phyloP scores from a whole-genome alignment of 37 sponge, comb jelly and placozoan genomes.

The Chondrosia reniformis region DNA sequence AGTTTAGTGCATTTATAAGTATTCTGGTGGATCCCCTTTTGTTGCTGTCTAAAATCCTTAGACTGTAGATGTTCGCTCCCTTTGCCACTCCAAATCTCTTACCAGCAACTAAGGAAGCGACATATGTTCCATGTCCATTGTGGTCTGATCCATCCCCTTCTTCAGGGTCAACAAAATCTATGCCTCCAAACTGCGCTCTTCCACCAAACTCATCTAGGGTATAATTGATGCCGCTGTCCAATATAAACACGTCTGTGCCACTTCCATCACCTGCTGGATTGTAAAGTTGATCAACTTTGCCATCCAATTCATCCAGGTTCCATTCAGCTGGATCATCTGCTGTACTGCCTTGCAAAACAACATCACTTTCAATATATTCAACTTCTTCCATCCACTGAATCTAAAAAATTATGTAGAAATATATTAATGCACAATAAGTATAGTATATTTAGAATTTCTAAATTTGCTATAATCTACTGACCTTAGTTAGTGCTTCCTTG shows the following conservation, averaged over 20 bases:
- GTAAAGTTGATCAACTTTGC: not conserved
- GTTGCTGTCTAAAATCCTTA: not conserved
- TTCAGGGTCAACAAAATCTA: conserved; percentile 1
- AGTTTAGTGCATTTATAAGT: not conserved
- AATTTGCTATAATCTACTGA: no score
- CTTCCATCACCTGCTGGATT: not conserved
- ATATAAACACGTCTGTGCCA: conserved; percentile 3
- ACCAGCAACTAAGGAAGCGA: not conserved
- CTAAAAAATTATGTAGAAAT: no score
- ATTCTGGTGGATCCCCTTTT: not conserved
- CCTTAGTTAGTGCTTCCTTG: no score
- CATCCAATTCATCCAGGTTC: not conserved
- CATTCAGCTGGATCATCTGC: not conserved
- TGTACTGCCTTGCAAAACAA: not conserved
- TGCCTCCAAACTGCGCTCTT: conserved; percentile 2
- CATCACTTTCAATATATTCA: not conserved
- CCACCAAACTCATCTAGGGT: not conserved
- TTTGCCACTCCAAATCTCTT: not conserved
- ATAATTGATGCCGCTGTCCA: conserved; percentile 4
- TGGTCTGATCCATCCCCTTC: conserved; percentile 8
- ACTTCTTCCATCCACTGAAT: not conserved
- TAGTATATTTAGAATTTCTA: no score
- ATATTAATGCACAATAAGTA: no score
- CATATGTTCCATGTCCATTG: conserved; percentile 1
- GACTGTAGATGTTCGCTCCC: not conserved